Conservation (phyloP, 2,888 invertebrate species). For the Drosophila anomalata region DNA sequence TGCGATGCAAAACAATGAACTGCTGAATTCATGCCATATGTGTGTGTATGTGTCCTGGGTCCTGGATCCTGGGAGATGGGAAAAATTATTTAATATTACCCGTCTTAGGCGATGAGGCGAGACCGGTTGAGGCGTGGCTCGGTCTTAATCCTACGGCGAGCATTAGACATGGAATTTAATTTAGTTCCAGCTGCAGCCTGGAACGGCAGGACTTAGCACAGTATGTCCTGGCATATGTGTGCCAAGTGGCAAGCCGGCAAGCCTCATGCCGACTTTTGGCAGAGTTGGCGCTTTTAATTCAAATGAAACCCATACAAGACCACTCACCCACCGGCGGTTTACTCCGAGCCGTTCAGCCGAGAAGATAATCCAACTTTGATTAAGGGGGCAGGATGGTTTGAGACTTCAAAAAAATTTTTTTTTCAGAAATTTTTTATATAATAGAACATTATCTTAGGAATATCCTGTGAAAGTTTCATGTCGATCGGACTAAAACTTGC, state of each 20-base stretch:
- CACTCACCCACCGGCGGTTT: slow-evolving; percentile 43
- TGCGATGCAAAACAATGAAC: slow-evolving; percentile 75
- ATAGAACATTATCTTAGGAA: no score
- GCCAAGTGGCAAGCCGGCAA: slow-evolving; percentile 34
- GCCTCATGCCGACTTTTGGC: slow-evolving; percentile 64
- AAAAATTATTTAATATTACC: slow-evolving; percentile 77
- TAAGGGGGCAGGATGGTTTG: no score
- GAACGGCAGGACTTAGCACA: slow-evolving; percentile 2
- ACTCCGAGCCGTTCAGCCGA: slow-evolving; percentile 42
- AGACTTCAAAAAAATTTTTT: no score
- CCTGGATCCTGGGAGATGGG: slow-evolving; percentile 46
- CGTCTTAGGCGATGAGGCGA: slow-evolving; percentile 57
- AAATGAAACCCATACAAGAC: slow-evolving; percentile 67
- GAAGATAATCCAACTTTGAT: slow-evolving; percentile 83
- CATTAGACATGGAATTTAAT: slow-evolving; percentile 82
- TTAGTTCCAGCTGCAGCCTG: slow-evolving; percentile 62
- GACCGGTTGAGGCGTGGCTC: slow-evolving; percentile 65
- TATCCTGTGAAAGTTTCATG: no score
- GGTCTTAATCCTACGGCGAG: slow-evolving; percentile 75
- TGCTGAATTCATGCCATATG: slow-evolving; percentile 77
- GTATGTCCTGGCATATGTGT: slow-evolving; percentile 33
- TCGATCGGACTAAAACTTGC: no score
- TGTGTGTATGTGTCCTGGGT: slow-evolving; percentile 41
- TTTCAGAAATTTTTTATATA: no score
- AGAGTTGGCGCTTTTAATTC: slow-evolving; percentile 71